Percentiles rank a stretch among this genome's conserved stretches.
These are phyloP conservation scores for Eulacestoma nigropectus DNA, from an alignment of 2,113 vertebrate species.

Conservation along the genomic window DNA sequence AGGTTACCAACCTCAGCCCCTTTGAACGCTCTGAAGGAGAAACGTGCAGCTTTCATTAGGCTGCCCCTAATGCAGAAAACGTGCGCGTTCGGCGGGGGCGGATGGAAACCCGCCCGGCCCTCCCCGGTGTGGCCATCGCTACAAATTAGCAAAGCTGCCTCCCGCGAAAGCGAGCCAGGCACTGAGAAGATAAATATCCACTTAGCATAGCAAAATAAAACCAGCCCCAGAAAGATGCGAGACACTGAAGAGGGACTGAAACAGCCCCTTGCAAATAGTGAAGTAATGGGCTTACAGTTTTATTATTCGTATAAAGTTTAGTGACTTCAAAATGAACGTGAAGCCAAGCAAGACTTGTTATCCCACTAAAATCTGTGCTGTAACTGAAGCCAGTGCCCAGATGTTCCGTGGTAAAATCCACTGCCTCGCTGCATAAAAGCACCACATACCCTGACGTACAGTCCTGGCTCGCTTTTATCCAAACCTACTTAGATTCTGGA, in stretches of 20 bases:
- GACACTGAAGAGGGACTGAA: neutral
- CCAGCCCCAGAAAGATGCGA: neutral
- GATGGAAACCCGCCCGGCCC: neutral
- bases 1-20: neutral
- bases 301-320: conserved; percentile 33
- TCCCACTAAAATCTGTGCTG: conserved; percentile 43
- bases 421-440: neutral
- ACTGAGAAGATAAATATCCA: neutral
- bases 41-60: neutral
- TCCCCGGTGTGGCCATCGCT: neutral
- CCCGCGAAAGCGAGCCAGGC: neutral
- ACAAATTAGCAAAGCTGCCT: neutral
- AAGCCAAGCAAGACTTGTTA: conserved; percentile 41
- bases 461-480: neutral
- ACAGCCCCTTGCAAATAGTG: conserved; percentile 5
- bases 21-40: neutral
- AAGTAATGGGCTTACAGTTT: conserved; percentile 33
- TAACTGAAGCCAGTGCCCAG: conserved; percentile 55
- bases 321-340: conserved; percentile 18
- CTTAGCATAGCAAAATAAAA: conserved; percentile 24
- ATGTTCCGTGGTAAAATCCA: conserved; percentile 49
- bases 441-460: neutral
- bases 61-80: conserved; percentile 29
- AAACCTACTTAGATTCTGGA: neutral
- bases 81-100: neutral